phyloP scores from a whole-genome alignment of 2,113 vertebrate species.

The Platysternon megacephalum region DNA sequence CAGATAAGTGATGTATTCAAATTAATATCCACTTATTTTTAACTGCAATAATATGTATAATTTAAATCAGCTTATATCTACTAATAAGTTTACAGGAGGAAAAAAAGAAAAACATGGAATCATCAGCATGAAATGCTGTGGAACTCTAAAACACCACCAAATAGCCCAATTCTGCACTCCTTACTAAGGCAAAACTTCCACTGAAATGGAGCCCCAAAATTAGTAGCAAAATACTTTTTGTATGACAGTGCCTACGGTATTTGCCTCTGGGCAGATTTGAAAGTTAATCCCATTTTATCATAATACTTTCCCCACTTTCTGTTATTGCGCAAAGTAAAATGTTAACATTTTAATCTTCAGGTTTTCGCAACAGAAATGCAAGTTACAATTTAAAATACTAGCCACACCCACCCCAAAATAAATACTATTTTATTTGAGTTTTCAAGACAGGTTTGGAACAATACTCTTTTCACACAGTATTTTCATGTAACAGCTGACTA shows the following conservation, averaged over 20 bases:
- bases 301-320: background rate
- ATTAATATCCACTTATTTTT: background rate
- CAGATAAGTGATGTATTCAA: background rate
- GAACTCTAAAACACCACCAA: background rate
- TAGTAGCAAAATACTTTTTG: background rate
- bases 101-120: background rate
- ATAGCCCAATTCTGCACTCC: background rate
- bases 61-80: background rate
- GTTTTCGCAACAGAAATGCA: background rate
- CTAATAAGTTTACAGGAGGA: background rate
- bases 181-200: background rate
- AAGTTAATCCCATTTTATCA: background rate
- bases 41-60: background rate
- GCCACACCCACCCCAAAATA: background rate
- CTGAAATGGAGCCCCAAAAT: background rate
- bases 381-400: background rate
- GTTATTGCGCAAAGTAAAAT: background rate
- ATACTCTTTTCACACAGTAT: background rate
- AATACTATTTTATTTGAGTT: background rate
- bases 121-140: background rate
- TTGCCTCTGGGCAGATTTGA: background rate
- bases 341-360: accelerated
- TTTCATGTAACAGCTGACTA: background rate
- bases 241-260: background rate
- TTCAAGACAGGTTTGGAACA: background rate